Base-by-base conservation (phyloP, 2,888 invertebrate species). In the Eulithis prunata region DNA sequence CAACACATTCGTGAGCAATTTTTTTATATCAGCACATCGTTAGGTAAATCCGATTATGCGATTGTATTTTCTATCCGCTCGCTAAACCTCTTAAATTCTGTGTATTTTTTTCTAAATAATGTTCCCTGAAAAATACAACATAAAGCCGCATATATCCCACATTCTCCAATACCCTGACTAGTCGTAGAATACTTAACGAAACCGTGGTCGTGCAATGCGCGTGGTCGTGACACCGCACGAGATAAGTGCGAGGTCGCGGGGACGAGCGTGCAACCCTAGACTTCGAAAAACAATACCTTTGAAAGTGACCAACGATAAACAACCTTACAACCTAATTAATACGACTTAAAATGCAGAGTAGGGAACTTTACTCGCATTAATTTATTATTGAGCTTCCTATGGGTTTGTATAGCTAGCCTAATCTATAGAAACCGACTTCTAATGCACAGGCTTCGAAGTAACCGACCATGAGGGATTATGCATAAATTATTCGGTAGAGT, bases 201-300 rank as follows among this genome's bases (percentile, higher is more conserved):
- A 83, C 81, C 81, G 76, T 78, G 78, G 85, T 89, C 89, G 89
- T 90, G 91, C 87, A 76, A 73, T 73, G 83, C 83, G 81, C 88
- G 87, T 86, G 85, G 84, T 91, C 91, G 91, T 91, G 91, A 90
- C 89, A 88, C 84, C 85, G 82, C 82, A 79, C 62, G 81, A 89
- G 90, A 91, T 91, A 90, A 90, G 87, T 89, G 84, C 87, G 88
- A 88, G 90, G 91, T 91, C 91, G 90, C 84, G 67, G 62, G 78
- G 66, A 72, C 86, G 89, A 88, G 79, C 83, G 79, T 75, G 80
- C 80, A 79, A 71, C 65, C 68, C 69, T 68, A 69, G 61, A 57
- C 68, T 60, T 66, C 58, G 57, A 65, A 59, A 66, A 61, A 71
- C 70, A 71, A 69, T 70, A 54, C 67, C 61, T 61, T 47, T 38